phyloP scores from a whole-genome alignment of 1,140 invertebrate genomes.

The Brachionus calyciflorus region DNA sequence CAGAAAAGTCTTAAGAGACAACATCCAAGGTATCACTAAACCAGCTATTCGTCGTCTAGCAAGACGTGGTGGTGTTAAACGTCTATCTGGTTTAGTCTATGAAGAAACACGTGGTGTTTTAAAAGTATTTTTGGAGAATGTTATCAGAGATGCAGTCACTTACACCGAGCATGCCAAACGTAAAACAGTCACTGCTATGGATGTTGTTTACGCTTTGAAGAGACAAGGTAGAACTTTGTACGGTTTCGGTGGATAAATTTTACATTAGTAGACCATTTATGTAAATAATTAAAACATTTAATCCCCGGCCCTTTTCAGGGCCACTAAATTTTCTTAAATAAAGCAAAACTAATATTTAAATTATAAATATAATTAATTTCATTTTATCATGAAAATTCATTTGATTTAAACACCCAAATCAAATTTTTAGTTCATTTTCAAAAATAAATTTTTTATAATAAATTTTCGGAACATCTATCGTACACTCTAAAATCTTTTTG shows the following conservation, averaged over 20 bases:
- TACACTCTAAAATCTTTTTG: too few species aligned
- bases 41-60: constrained; percentile 69
- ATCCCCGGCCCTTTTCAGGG: constrained; percentile 42
- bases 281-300: not conserved
- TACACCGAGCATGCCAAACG: constrained; percentile 67
- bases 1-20: constrained; percentile 65
- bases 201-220: constrained; percentile 41
- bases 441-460: too few species aligned
- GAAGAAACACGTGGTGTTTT: constrained; percentile 44
- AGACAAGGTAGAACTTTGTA: constrained; percentile 68
- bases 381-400: too few species aligned
- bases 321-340: not conserved
- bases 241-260: constrained; percentile 46
- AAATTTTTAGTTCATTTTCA: too few species aligned
- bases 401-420: too few species aligned
- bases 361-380: too few species aligned
- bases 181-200: constrained; percentile 47
- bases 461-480: too few species aligned
- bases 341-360: too few species aligned
- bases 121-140: constrained; percentile 46
- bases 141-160: constrained; percentile 63
- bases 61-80: constrained; percentile 72
- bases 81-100: constrained; percentile 67
- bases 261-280: not conserved
- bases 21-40: constrained; percentile 73